phyloP scores from a whole-genome alignment of 2,797 vertebrate genomes.

The Rhinogobio ventralis region DNA sequence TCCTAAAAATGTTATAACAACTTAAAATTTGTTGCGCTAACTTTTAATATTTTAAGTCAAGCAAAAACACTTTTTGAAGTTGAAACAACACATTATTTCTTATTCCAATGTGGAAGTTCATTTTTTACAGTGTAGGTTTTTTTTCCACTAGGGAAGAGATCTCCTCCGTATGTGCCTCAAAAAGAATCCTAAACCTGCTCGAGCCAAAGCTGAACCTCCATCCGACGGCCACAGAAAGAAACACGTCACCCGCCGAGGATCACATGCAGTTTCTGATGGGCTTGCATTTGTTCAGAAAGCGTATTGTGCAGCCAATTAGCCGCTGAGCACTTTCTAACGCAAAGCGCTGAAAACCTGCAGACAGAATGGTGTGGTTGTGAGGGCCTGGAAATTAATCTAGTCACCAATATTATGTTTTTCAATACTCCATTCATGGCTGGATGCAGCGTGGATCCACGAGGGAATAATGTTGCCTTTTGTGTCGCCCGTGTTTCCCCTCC shows the following conservation, averaged over 20 bases:
- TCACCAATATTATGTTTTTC: constrained; percentile 84
- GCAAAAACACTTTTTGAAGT: no score
- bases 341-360: constrained; percentile 63
- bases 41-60: no score
- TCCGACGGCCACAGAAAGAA: not conserved
- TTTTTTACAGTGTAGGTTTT: no score
- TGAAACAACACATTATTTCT: no score
- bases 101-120: no score
- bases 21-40: no score
- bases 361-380: constrained; percentile 79
- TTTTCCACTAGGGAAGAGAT: not conserved
- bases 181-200: not conserved
- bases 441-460: constrained; percentile 79
- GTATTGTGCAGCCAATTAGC: constrained; percentile 66
- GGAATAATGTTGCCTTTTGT: constrained; percentile 99
- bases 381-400: constrained; percentile 90
- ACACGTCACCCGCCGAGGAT: not conserved
- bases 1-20: no score
- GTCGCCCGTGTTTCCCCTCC: constrained; percentile 77
- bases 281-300: constrained; percentile 41
- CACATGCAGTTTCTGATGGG: not conserved
- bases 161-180: no score
- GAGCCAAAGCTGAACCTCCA: not conserved
- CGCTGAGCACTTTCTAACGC: constrained; percentile 69
- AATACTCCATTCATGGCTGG: constrained; percentile 94